Base-by-base conservation (phyloP, 2,888 invertebrate genomes). In the Dromius quadrimaculatus region DNA sequence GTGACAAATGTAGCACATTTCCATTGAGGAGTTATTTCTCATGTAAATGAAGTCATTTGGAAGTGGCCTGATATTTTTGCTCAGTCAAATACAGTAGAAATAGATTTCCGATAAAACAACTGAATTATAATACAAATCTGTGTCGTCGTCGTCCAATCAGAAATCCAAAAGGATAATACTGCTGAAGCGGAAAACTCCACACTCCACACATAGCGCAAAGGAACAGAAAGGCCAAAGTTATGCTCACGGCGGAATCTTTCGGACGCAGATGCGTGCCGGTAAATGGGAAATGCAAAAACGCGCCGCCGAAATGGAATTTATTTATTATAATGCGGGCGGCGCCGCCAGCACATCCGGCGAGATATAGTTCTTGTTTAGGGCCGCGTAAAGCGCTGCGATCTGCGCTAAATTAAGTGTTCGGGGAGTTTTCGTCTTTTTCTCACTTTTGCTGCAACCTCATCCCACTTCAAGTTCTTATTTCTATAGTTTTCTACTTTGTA, bases 241-340 rank as follows among this genome's bases (percentile, higher is more conserved):
- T 2, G 6, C 15, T 11, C 5, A 1, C 28, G 8, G 15, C 1
- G 15, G 15, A 54, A 54, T n/a, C 50, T 28, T 23, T 54, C 50
- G 50, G 28, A 54, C 50, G 50, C 50, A 54, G 50, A 54, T 54
- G 50, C 50, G 50, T 54, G 28, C 50, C 50, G 50, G 50, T 54
- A 54, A 54, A 54, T 43, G 43, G 43, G 43, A 43, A 43, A 43
- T 43, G 43, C 43, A 43, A 43, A 43, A 43, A 43, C 43, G 43
- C 43, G 43, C 43, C 50, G 50, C 11, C 50, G 50, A 54, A 54
- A 54, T 54, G 50, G 50, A 54, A 54, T 54, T 54, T 54, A 54
- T 54, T 54, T 54, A 54, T 54, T 54, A 54, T 54, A 54, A 54
- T 54, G 50, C 50, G 50, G 50, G 50, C 50, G 50, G 50, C 23